These are phyloP conservation scores for Drosophila sulfurigaster DNA, from an alignment of 1,140 invertebrate species.

Conservation along the genomic window DNA sequence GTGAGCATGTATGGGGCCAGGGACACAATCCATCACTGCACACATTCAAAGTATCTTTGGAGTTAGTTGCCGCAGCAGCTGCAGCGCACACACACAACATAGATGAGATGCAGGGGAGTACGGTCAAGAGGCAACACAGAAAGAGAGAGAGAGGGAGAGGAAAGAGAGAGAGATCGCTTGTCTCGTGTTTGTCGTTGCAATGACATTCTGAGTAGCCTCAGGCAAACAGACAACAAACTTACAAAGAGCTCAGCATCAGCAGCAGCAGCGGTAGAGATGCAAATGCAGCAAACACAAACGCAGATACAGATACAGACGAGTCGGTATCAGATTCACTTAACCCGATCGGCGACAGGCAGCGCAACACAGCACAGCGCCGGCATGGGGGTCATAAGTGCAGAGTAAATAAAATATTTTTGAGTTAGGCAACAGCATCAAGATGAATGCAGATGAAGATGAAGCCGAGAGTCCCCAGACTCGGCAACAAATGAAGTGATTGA, in stretches of 20 bases:
- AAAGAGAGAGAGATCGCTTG: conserved; percentile 18
- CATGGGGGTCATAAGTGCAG: conserved; percentile 80
- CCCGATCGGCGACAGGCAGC: conserved; percentile 61
- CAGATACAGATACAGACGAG: conserved; percentile 39
- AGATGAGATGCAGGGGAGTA: neutral
- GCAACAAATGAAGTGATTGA: conserved; percentile 81
- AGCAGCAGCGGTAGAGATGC: conserved; percentile 26
- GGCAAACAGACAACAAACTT: conserved; percentile 42
- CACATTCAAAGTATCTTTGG: conserved; percentile 31
- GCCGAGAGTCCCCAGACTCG: conserved; percentile 32
- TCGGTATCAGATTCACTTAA: conserved; percentile 79
- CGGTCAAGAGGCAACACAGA: conserved; percentile 10
- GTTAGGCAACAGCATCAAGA: conserved; percentile 46
- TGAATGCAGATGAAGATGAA: conserved; percentile 26
- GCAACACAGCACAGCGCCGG: conserved; percentile 13
- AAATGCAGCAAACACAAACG: conserved; percentile 30
- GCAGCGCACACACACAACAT: conserved; percentile 1
- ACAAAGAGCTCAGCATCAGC: conserved; percentile 21
- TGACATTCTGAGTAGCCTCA: conserved; percentile 54
- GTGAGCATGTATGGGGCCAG: conserved; percentile 40
- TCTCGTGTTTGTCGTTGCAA: conserved; percentile 55
- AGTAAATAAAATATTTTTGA: conserved; percentile 80
- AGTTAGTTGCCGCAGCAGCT: conserved; percentile 27
- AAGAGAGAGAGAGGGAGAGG: conserved; percentile 2
- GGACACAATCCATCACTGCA: conserved; percentile 70